These are phyloP conservation scores for Pleuronectes platessa DNA, from an alignment of 2,113 vertebrate species.

Conservation along the genomic window DNA sequence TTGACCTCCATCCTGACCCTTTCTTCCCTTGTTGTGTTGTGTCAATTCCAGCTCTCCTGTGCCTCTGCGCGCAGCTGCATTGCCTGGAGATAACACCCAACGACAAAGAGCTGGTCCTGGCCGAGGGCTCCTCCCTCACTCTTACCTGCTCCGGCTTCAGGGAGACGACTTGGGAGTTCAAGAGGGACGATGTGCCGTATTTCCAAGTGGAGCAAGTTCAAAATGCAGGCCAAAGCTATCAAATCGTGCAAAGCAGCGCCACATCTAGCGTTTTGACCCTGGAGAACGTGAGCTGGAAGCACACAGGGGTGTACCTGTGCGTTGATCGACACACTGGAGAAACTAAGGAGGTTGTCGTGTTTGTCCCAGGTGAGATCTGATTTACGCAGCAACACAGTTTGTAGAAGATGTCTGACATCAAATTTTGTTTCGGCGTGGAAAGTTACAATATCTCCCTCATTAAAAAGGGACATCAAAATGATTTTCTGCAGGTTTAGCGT, in stretches of 20 bases:
- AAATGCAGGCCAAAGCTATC: slow-evolving; percentile 15
- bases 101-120: slow-evolving; percentile 81
- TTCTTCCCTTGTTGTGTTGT: slow-evolving; percentile 48
- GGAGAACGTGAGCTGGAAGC: slow-evolving; percentile 81
- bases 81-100: slow-evolving; percentile 82
- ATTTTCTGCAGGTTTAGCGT: neutral
- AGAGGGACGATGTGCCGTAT: slow-evolving; percentile 43
- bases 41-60: slow-evolving; percentile 73
- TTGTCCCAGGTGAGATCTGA: slow-evolving; percentile 88
- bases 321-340: slow-evolving; percentile 71
- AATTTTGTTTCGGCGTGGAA: neutral
- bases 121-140: slow-evolving; percentile 80
- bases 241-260: neutral
- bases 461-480: neutral
- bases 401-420: neutral
- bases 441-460: neutral
- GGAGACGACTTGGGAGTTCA: slow-evolving; percentile 82
- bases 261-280: slow-evolving; percentile 84
- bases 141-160: slow-evolving; percentile 84
- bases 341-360: slow-evolving; percentile 83
- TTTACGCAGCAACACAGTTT: neutral
- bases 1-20: slow-evolving; percentile 47
- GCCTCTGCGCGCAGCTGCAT: slow-evolving; percentile 50
- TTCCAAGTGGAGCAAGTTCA: slow-evolving; percentile 56
- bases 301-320: slow-evolving; percentile 90